Base-by-base conservation (phyloP, 2,888 invertebrate genomes). In the Steinernema carpocapsae region DNA sequence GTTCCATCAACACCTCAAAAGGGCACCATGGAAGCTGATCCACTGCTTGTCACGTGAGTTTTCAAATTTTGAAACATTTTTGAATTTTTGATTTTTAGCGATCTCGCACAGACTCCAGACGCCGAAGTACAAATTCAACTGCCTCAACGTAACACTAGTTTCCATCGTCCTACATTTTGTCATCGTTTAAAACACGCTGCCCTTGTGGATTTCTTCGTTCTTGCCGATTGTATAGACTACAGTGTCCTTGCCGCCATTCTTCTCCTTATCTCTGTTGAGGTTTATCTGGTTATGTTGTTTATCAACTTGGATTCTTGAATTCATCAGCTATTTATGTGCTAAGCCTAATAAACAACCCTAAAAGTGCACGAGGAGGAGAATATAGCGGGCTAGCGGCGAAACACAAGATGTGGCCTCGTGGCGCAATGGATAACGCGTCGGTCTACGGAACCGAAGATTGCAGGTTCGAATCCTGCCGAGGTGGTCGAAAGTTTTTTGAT, bases 191-290 rank as follows among this genome's bases (percentile, higher is more conserved):
- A 56, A 17, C 56, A 56, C 26, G 7, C 26, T 26, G 56, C 4
- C 26, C 56, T 56, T 1, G 24, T 56, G 10, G 4, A 56, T 26
- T 56, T 56, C 56, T 56, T 56, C 26, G 56, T 56, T 22, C 24
- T 56, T 26, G 56, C 56, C 24, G 56, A 56, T 26, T 26, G 56
- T 22, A 24, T 26, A 22, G 56, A 56, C 26, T 56, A 56, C 56
- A 24, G 24, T 3, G 24, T 26, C 2, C 19, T 56, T 17, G 22
- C 56, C 19, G 56, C 22, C 14, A 56, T 26, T 17, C 7, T 14
- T 26, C 4, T 56, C 6, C 56, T 56, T 6, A 22, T 56, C 3
- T 22, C 24, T 6, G 6, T 26, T 6, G 56, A 56, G 22, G 26
- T 19, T 6, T 24, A 7, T 17, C 6, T 56, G 7, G 6, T 56